Evolutionary conservation across 2,113 vertebrate genomes (phyloP).

Genomic region (Tenrec ecaudatus): DNA sequence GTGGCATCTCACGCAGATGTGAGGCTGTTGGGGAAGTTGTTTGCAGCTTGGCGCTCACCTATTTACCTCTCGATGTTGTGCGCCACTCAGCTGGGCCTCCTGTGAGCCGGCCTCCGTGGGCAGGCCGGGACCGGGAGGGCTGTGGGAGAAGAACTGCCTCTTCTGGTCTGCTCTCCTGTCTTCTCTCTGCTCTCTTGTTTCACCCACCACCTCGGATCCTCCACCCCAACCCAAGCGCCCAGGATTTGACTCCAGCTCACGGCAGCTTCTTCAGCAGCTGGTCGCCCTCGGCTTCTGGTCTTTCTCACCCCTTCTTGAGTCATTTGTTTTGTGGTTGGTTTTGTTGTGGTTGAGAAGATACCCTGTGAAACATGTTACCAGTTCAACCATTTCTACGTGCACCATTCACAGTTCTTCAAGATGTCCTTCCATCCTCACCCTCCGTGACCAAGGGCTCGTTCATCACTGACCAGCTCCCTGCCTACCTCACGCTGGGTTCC

Average conservation of each 20-base stretch:
- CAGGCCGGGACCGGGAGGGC: background rate
- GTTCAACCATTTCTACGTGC: background rate
- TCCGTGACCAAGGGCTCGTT: background rate
- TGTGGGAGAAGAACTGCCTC: background rate
- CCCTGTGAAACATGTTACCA: background rate
- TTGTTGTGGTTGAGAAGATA: background rate
- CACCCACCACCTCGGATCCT: background rate
- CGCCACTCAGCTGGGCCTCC: background rate
- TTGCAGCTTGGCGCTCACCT: slow-evolving; percentile 28
- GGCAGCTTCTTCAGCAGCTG: background rate
- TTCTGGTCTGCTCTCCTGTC: background rate
- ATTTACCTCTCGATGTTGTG: slow-evolving; percentile 49
- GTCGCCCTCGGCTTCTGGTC: too few species aligned
- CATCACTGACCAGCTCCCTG: background rate
- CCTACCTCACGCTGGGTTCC: background rate
- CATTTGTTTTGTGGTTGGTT: background rate
- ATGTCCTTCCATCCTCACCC: background rate
- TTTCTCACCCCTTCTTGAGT: background rate
- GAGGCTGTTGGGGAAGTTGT: slow-evolving; percentile 61
- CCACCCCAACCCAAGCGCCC: background rate
- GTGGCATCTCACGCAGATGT: background rate
- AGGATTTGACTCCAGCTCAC: background rate
- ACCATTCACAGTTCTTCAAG: background rate
- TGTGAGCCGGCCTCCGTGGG: background rate
- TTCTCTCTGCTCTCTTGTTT: background rate